Evolutionary conservation across 2,113 vertebrate genomes (phyloP).

Genomic region (Takifugu flavidus): DNA sequence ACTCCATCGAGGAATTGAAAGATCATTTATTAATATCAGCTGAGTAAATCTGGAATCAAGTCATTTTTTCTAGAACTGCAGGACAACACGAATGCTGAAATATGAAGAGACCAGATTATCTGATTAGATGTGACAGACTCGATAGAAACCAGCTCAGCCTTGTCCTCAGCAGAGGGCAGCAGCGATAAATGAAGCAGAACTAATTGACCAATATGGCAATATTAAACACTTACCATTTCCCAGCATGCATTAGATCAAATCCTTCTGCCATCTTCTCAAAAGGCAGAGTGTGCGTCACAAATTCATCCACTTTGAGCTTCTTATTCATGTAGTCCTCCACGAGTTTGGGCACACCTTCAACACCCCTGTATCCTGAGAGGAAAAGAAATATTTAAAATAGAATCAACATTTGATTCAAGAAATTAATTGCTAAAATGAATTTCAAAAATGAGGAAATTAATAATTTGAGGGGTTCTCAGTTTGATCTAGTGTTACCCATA

Average conservation of each 20-base stretch:
- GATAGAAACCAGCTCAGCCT: background rate
- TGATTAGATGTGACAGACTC: background rate
- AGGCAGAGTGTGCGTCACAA: slow-evolving; percentile 81
- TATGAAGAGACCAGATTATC: slow-evolving; percentile 1
- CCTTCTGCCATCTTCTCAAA: slow-evolving; percentile 79
- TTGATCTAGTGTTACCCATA: no score
- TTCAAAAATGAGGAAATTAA: no score
- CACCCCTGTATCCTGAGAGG: slow-evolving; percentile 61
- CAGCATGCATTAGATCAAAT: slow-evolving; percentile 79
- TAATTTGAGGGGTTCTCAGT: no score
- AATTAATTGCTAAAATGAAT: background rate
- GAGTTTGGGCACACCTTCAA: slow-evolving; percentile 74
- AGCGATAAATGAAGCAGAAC: slow-evolving; percentile 1
- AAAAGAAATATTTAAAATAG: background rate
- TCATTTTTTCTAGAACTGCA: slow-evolving; percentile 30
- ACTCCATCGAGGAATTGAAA: slow-evolving; percentile 20
- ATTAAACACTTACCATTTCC: slow-evolving; percentile 70
- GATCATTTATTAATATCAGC: slow-evolving; percentile 36
- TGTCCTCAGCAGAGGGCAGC: slow-evolving; percentile 42
- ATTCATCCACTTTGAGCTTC: slow-evolving; percentile 80
- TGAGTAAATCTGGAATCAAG: slow-evolving; percentile 1
- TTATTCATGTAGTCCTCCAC: slow-evolving; percentile 82
- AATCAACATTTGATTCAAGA: no score
- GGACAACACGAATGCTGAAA: slow-evolving; percentile 45
- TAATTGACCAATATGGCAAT: slow-evolving; percentile 6